A percentile compares a stretch with the other conserved stretches of the same genome.
These are phyloP conservation scores for Fringilla coelebs DNA, from an alignment of 2,797 vertebrate species.

Conservation along the genomic window DNA sequence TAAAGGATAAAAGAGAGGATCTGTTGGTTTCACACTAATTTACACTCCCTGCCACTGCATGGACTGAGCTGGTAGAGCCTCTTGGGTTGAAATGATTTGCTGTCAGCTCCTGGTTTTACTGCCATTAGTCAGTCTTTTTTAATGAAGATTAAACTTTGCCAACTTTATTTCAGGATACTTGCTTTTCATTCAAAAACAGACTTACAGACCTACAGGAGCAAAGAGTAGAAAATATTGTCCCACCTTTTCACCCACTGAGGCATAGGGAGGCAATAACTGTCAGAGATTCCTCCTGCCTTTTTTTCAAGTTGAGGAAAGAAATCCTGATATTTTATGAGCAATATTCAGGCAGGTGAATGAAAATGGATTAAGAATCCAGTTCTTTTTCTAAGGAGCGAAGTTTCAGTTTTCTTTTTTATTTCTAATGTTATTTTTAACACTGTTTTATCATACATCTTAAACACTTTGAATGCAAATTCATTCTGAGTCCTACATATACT, in stretches of 20 bases:
- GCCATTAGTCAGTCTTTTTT: not conserved
- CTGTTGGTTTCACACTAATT: not conserved
- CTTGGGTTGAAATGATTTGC: not conserved
- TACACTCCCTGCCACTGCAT: not conserved
- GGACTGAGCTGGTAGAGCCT: not conserved
- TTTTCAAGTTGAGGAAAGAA: not conserved
- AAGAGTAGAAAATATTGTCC: not conserved
- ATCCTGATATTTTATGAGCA: not conserved
- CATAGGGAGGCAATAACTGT: not conserved
- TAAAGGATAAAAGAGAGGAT: not conserved
- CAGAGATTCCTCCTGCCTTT: not conserved
- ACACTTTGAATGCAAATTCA: not conserved
- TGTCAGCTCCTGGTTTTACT: not conserved
- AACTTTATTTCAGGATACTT: not conserved
- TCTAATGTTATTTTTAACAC: not conserved
- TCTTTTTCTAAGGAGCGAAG: not conserved
- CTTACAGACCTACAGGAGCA: not conserved
- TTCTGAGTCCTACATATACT: not conserved
- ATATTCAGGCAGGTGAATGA: not conserved
- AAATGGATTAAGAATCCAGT: not conserved
- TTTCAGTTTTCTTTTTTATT: not conserved
- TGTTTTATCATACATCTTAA: not conserved
- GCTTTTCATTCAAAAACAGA: not conserved
- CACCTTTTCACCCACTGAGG: not conserved
- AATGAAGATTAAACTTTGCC: not conserved